phyloP scores from a whole-genome alignment of 2,888 invertebrate species.

The Autographa pulchrina region DNA sequence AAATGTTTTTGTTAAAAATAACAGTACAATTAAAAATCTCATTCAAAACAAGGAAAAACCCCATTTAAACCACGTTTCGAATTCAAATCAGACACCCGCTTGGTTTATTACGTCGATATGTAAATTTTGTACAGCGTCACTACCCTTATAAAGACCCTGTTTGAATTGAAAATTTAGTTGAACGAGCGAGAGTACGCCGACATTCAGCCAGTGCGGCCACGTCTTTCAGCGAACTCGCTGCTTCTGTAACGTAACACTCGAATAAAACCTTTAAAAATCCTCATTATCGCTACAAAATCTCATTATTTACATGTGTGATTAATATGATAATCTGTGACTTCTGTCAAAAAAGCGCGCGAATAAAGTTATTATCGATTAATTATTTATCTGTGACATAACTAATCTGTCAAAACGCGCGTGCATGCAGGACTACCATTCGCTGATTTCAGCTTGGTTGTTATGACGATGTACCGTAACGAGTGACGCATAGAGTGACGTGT shows the following conservation, averaged over 20 bases:
- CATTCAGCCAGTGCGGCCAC: conserved; percentile 85
- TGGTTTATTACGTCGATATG: conserved; percentile 89
- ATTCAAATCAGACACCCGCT: conserved; percentile 86
- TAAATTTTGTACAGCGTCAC: conserved; percentile 89
- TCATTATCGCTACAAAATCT: conserved; percentile 22
- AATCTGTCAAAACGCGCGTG: conserved; percentile 59
- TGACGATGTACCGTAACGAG: conserved; percentile 63
- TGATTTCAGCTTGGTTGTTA: conserved; percentile 48
- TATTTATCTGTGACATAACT: conserved; percentile 47
- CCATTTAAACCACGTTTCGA: conserved; percentile 76
- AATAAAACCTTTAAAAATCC: conserved; percentile 57
- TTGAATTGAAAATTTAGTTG: conserved; percentile 89
- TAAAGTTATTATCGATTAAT: conserved; percentile 30
- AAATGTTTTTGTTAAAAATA: conserved; percentile 29
- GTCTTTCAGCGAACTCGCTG: conserved; percentile 88
- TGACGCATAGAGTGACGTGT: conserved; percentile 65
- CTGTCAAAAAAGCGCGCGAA: conserved; percentile 43
- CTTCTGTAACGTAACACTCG: conserved; percentile 70
- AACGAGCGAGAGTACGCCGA: conserved; percentile 83
- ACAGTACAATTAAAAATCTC: conserved; percentile 47
- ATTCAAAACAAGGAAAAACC: conserved; percentile 66
- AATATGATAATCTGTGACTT: conserved; percentile 34
- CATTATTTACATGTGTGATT: conserved; percentile 31
- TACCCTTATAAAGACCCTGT: conserved; percentile 89
- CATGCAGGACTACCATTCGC: conserved; percentile 44